Evolutionary conservation across 2,113 vertebrate species (phyloP).

Genomic region (Galeopterus variegatus): DNA sequence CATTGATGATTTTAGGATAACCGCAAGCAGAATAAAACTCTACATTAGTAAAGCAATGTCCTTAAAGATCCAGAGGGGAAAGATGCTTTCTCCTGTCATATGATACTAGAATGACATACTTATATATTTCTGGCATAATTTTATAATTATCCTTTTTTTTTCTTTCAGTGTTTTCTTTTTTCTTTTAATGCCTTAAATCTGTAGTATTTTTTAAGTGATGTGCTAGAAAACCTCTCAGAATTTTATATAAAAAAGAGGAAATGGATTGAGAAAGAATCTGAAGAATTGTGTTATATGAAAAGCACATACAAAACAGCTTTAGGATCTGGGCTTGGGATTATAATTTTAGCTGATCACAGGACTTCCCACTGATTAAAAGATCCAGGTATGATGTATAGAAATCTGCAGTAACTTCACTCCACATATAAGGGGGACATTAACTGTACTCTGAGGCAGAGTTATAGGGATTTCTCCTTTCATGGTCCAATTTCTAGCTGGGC

Average conservation of each 20-base stretch:
- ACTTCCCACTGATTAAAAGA: neutral
- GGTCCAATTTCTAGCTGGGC: neutral
- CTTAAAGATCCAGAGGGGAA: neutral
- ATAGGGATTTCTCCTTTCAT: neutral
- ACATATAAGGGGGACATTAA: neutral
- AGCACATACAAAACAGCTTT: neutral
- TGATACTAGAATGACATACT: neutral
- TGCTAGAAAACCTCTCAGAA: neutral
- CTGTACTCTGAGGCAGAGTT: neutral
- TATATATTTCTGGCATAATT: neutral
- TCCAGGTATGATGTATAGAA: neutral
- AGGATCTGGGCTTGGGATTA: neutral
- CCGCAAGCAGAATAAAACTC: neutral
- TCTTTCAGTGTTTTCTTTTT: neutral
- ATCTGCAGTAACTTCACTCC: neutral
- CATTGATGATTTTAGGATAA: neutral
- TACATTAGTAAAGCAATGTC: neutral
- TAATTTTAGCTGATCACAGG: neutral
- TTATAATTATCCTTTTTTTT: slow-evolving; percentile 13
- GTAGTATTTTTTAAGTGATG: neutral
- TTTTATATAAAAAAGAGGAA: neutral
- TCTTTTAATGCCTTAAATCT: neutral
- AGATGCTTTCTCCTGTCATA: neutral
- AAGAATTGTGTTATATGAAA: neutral
- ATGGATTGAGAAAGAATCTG: neutral